Conservation (phyloP, 2,888 invertebrate species). For the Ametastegia equiseti region DNA sequence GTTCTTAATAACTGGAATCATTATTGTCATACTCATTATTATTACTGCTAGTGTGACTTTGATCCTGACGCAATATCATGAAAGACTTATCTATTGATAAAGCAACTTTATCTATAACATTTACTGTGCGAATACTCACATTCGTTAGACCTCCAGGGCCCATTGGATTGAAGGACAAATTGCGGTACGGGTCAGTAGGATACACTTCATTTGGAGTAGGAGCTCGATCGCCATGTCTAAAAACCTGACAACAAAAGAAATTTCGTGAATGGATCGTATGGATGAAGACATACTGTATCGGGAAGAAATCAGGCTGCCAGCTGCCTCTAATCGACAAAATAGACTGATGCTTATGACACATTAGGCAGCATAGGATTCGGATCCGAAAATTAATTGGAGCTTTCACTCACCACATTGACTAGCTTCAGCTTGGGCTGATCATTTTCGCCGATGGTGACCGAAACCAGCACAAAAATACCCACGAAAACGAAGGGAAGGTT, state of each 20-base stretch:
- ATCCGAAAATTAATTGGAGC: too few relatives aligned
- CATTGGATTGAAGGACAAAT: slow-evolving; percentile 79
- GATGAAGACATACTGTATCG: too few relatives aligned
- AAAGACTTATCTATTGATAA: not conserved
- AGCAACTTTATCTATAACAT: not conserved
- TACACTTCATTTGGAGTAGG: slow-evolving; percentile 79
- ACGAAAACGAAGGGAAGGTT: not conserved
- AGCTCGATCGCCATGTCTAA: slow-evolving; percentile 85
- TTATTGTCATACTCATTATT: not conserved
- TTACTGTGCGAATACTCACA: slow-evolving; percentile 75
- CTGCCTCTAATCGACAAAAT: not conserved
- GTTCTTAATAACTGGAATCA: too few relatives aligned
- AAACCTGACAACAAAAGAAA: slow-evolving; percentile 76
- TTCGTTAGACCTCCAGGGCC: slow-evolving; percentile 83
- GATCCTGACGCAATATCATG: not conserved
- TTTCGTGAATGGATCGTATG: too few relatives aligned
- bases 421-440: slow-evolving; percentile 54
- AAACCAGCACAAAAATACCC: not conserved
- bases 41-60: not conserved
- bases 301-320: too few relatives aligned
- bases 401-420: slow-evolving; percentile 61
- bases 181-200: slow-evolving; percentile 78
- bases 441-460: not conserved
- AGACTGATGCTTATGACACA: too few relatives aligned
- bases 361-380: too few relatives aligned